Evolutionary conservation across 2,888 invertebrate species (phyloP), one percentile per base, ranked within the genome.

Genomic region (Dicyrtomina minuta): DNA sequence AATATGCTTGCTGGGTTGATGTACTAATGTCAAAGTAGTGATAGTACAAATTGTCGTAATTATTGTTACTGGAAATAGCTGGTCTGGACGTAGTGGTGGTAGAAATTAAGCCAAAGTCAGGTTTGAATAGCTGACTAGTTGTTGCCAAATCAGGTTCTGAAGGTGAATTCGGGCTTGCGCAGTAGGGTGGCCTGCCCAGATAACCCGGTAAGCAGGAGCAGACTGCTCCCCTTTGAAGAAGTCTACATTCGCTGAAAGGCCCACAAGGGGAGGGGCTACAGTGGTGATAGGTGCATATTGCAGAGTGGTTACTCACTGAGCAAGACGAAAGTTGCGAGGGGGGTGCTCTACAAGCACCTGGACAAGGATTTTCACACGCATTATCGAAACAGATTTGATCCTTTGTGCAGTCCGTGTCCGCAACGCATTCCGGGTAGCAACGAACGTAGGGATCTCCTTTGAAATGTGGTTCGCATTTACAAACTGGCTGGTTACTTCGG

Each of bases 231-330:
- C 22, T 26, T n/a, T 58, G 10, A 5, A 58, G 49, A 49, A 59
- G 46, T 22, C 59, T 59, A 33, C 67, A 67, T 49, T 67, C 59
- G n/a, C 67, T 67, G 33, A 17, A 59, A 4, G 56, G 58, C 8
- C 67, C 67, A 46, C 67, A 67, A 12, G 67, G 67, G 1, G 67
- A 67, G 8, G 67, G 67, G 44, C 59, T 67, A 44, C 67, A 67
- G 27, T 58, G 17, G 43, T 67, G 46, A 51, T 67, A 67, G 49
- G 27, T 43, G 22, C 67, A 67, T 17, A 49, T 20, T 2, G 67
- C 56, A 4, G 44, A 46, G 22, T 67, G 67, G 39, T 59, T 59
- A 6, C 27, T 17, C 3, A 67, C 67, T n/a, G n/a, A n/a, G n/a
- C n/a, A n/a, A n/a, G n/a, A n/a, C n/a, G n/a, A n/a, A n/a, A n/a